Percentiles rank a stretch among this genome's conserved stretches.
Conservation (phyloP, 1,140 invertebrate genomes). For the Meloidogyne hapla region DNA sequence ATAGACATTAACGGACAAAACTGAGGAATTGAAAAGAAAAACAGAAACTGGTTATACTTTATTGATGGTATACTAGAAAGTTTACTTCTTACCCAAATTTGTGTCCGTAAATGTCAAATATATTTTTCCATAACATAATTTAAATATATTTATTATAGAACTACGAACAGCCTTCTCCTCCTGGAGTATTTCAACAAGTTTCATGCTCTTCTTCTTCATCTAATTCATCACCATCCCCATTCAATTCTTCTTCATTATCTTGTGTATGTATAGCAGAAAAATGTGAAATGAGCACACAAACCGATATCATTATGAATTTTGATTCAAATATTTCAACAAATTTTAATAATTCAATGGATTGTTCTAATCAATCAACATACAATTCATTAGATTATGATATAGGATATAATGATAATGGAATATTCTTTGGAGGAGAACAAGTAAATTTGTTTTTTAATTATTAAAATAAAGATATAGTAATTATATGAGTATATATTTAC, state of each 20-base stretch:
- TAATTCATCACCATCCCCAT: conserved; percentile 8
- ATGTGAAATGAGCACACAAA: conserved; percentile 29
- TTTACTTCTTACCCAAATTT: no score
- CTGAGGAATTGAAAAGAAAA: no score
- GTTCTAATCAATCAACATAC: neutral
- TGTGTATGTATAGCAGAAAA: conserved; percentile 9
- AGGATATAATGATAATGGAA: neutral
- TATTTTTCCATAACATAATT: no score
- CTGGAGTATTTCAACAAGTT: neutral
- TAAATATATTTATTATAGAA: neutral
- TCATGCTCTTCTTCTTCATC: neutral
- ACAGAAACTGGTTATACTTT: no score
- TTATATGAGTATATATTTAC: no score
- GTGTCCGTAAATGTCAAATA: no score
- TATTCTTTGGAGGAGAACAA: neutral
- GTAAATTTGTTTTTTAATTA: neutral
- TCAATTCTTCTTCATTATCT: neutral
- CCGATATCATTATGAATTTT: neutral
- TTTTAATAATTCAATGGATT: neutral
- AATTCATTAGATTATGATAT: neutral
- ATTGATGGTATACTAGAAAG: no score
- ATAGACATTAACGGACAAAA: neutral
- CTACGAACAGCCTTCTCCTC: neutral
- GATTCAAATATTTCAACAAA: no score
- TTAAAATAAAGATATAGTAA: no score